phyloP scores from a whole-genome alignment of 2,797 vertebrate genomes.

The Takifugu ocellatus region DNA sequence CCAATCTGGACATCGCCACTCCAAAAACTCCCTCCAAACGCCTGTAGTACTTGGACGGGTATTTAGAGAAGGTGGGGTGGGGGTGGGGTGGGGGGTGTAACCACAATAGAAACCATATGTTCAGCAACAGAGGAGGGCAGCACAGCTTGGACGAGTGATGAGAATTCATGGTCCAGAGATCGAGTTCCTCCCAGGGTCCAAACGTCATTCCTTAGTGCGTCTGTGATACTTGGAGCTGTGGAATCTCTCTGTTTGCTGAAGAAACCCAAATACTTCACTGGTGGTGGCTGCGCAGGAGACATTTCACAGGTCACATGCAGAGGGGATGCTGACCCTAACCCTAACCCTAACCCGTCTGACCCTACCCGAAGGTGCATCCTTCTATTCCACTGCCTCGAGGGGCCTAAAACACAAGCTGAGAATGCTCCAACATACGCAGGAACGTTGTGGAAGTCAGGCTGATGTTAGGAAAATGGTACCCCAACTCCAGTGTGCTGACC shows the following conservation, averaged over 20 bases:
- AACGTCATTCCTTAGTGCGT: constrained; percentile 22
- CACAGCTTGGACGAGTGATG: constrained; percentile 44
- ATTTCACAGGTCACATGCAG: constrained; percentile 11
- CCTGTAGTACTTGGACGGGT: constrained; percentile 59
- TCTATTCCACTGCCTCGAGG: background rate
- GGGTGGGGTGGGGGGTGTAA: constrained; percentile 14
- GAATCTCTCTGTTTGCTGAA: constrained; percentile 8
- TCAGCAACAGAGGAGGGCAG: constrained; percentile 43
- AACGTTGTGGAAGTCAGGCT: background rate
- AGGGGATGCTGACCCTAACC: background rate
- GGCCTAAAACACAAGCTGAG: background rate
- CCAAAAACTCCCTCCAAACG: constrained; percentile 34
- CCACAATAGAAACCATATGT: constrained; percentile 69
- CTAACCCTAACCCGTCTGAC: background rate
- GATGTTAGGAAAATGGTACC: background rate
- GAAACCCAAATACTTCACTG: no score
- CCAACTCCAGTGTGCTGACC: background rate
- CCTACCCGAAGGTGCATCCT: background rate
- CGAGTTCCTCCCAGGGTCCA: constrained; percentile 17
- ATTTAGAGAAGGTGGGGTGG: background rate
- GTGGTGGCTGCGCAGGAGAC: constrained; percentile 1
- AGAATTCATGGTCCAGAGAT: constrained; percentile 33
- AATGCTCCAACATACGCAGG: background rate
- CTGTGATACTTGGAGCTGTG: constrained; percentile 17
- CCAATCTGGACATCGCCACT: constrained; percentile 33